phyloP scores from a whole-genome alignment of 2,797 vertebrate species.

The Rhabdophis nuchalis region DNA sequence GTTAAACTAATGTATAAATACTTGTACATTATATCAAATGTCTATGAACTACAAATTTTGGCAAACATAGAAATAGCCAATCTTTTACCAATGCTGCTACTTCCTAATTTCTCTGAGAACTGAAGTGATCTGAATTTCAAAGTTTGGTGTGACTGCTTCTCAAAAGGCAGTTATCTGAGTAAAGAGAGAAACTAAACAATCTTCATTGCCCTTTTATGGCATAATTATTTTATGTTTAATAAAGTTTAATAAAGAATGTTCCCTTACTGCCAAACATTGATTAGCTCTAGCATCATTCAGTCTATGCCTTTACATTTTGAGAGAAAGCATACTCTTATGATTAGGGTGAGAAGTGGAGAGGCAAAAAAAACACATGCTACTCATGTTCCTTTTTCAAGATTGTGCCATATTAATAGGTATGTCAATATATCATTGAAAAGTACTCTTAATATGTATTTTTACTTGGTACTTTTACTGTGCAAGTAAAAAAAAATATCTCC shows the following conservation, averaged over 20 bases:
- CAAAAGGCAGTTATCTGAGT: background rate
- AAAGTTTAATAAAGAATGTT: background rate
- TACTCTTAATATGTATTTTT: background rate
- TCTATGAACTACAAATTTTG: background rate
- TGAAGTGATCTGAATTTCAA: background rate
- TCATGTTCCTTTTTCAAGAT: background rate
- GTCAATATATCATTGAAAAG: background rate
- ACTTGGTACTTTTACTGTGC: background rate
- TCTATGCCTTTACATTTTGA: background rate
- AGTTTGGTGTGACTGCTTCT: background rate
- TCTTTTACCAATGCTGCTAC: background rate
- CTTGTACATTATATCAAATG: background rate
- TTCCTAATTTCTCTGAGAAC: background rate
- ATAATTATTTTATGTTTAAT: background rate
- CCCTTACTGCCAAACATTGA: background rate
- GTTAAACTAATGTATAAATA: too few species aligned
- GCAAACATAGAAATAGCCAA: background rate
- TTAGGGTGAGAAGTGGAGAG: background rate
- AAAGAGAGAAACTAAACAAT: background rate
- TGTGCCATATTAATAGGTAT: background rate
- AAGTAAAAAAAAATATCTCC: background rate
- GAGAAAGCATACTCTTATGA: background rate
- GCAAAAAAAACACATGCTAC: background rate
- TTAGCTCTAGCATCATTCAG: background rate
- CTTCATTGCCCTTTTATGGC: background rate